Percentiles rank a stretch among this genome's conserved stretches.
Evolutionary conservation across 2,113 vertebrate species (phyloP).

Genomic region (Laticauda colubrina): DNA sequence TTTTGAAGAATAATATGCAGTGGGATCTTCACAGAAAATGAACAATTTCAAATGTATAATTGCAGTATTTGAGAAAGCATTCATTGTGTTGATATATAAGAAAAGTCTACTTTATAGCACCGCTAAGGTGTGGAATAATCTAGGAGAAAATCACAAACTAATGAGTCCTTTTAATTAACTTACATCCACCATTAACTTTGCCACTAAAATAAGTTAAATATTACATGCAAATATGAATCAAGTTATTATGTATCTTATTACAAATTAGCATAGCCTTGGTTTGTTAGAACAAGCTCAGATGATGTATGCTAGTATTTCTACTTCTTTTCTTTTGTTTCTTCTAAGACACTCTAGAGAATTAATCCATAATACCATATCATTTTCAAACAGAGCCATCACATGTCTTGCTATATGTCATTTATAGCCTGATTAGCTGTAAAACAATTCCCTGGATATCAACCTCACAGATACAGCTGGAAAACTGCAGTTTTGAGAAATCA

Average conservation of each 20-base stretch:
- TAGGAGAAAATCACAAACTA: neutral
- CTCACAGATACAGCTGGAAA: neutral
- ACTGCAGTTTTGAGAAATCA: neutral
- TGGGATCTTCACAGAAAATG: neutral
- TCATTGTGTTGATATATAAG: neutral
- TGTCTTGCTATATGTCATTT: neutral
- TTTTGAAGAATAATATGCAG: neutral
- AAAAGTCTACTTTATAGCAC: neutral
- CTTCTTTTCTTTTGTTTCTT: neutral
- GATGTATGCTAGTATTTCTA: neutral
- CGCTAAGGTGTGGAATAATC: neutral
- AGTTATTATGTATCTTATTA: neutral
- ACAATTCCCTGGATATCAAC: neutral
- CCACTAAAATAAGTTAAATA: neutral
- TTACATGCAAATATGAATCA: neutral
- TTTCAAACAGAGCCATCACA: neutral
- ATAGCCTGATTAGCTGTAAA: neutral
- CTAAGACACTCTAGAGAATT: neutral
- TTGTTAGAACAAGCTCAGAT: neutral
- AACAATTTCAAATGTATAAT: neutral
- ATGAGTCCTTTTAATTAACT: neutral
- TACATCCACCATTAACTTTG: neutral
- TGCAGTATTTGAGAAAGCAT: neutral
- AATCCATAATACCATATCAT: neutral
- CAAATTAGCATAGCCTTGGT: neutral